Conservation (phyloP, 2,797 vertebrate species). For the Crocidura indochinensis region DNA sequence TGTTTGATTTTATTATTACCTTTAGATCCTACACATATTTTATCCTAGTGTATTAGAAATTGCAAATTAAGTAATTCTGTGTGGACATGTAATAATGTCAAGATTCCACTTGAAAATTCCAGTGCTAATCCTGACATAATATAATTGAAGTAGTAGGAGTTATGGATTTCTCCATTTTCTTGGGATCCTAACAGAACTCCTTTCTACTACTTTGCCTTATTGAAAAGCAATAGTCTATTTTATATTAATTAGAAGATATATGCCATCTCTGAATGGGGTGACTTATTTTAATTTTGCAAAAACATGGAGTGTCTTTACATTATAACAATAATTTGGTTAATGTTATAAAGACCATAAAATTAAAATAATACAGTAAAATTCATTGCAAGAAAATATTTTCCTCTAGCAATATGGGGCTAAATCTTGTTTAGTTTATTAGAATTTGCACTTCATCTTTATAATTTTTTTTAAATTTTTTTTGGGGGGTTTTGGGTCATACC, state of each 20-base stretch:
- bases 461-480: too few species aligned
- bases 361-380: conserved; percentile 45
- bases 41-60: conserved; percentile 59
- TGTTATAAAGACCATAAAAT: conserved; percentile 27
- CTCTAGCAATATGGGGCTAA: background rate
- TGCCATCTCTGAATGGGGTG: background rate
- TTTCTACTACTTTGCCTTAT: conserved; percentile 48
- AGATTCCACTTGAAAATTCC: conserved; percentile 63
- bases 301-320: background rate
- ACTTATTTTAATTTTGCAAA: conserved; percentile 48
- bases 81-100: conserved; percentile 32
- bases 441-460: conserved; percentile 24
- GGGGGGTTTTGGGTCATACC: too few species aligned
- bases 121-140: conserved; percentile 43
- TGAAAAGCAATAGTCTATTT: conserved; percentile 40
- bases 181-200: conserved; percentile 5
- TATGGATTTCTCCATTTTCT: conserved; percentile 2
- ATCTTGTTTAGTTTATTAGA: conserved; percentile 8
- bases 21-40: conserved; percentile 41
- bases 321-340: background rate
- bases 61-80: conserved; percentile 63
- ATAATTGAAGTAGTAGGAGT: conserved; percentile 7
- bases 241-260: background rate
- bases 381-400: background rate
- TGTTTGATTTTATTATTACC: conserved; percentile 69